Evolutionary conservation across 2,888 invertebrate species (phyloP), one percentile per base, ranked within the genome.

Genomic region (Linnaemya tessellans): DNA sequence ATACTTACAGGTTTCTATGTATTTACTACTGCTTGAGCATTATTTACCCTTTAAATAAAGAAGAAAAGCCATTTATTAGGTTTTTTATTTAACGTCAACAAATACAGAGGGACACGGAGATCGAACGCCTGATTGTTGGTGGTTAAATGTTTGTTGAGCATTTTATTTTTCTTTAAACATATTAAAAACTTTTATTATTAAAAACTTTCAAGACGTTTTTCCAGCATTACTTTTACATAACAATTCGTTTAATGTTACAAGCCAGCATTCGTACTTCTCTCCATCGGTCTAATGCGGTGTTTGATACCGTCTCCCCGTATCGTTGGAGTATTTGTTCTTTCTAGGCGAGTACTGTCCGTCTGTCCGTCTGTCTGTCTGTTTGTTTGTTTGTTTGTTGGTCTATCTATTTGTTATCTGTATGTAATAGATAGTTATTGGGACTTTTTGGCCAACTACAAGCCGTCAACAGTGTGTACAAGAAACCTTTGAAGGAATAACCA

Each of bases 401-500:
- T 41, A 62, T 70, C 49, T 25, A 64, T 70, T 70, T 71, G 75
- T 83, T 71, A 74, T 80, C 58, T 68, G 20, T 51, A 51, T 80
- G 64, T 65, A 67, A 68, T 60, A 8, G 15, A 70, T 64, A 35
- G 54, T 78, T 81, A 78, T 74, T 84, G 81, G 68, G 54, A 60
- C 65, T 75, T 65, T 67, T 41, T 73, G 67, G 71, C 58, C 80
- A 79, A 67, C 49, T 78, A 56, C 65, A 64, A 65, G 46, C 65
- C 43, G 64, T 43, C 58, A 38, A 56, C 73, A 49, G 20, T 35
- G 10, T 4, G 43, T 35, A 41, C 8, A 18, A 41, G 11, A 70
- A 71, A 60, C 83, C 46, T 73, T 80, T 84, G 65, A 80, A 70
- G 75, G 75, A 70, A 75, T 80, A 67, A 54, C 74, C 64, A 80